Base-by-base conservation (phyloP, 2,888 invertebrate genomes). In the Scaptomyza flava region DNA sequence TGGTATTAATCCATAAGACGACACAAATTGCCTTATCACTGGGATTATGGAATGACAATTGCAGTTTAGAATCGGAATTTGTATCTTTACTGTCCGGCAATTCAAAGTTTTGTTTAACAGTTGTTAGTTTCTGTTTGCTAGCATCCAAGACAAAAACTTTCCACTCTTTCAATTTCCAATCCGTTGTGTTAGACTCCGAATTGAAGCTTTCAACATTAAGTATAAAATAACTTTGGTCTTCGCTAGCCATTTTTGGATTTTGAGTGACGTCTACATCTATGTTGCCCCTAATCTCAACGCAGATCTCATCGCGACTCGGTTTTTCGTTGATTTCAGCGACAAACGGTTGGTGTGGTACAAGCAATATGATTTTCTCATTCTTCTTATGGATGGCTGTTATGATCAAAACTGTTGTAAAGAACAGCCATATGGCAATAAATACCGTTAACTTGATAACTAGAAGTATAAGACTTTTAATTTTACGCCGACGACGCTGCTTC, bases 1-100 rank as follows among this genome's bases (percentile, higher is more conserved):
- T 92, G 27, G 94, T 0, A 14, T 76, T 34, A 2, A 57, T n/a
- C 74, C 79, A 94, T 93, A 82, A 94, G 94, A 64, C 92, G 88
- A 72, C 12, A n/a, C 66, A 64, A 3, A 17, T 51, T 17, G 66
- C 6, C 9, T 52, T 14, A 7, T 12, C 0, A 2, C 9, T 17
- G 6, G 2, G 2, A 42, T 73, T 77, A 3, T 23, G 0, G 0
- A 70, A 20, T n/a, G 11, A 8, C 12, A 64, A 2, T 9, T 31
- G 36, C 3, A 52, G 9, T 11, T 31, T 8, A 33, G 9, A 30
- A 6, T 57, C 11, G 0, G 34, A 14, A 6, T n/a, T n/a, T 9
- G 95, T 17, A 0, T 14, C 51, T 14, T 9, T 11, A 14, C 4
- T 47, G 8, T 6, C 3, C 1, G 12, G 9, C 3, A 72, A 4